phyloP scores from a whole-genome alignment of 1,140 invertebrate species.

The Lithobius niger region DNA sequence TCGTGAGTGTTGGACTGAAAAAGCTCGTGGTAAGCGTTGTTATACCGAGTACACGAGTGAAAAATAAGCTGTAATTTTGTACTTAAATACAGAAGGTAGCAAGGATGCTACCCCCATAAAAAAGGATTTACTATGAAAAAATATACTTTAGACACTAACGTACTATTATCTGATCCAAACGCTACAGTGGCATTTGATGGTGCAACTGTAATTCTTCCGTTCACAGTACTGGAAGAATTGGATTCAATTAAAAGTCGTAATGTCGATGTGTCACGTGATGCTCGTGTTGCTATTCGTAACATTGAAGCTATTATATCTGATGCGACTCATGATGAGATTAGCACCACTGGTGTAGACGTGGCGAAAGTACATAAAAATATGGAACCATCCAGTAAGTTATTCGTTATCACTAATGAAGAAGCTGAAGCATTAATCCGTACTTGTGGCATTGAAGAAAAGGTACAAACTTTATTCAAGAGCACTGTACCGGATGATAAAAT shows the following conservation, averaged over 20 bases:
- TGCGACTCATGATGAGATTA: background rate
- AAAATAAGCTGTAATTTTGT: too few relatives aligned
- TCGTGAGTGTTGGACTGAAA: too few relatives aligned
- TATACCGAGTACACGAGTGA: too few relatives aligned
- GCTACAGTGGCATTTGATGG: background rate
- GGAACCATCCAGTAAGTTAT: background rate
- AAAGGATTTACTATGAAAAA: too few relatives aligned
- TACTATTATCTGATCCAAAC: background rate
- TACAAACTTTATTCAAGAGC: too few relatives aligned
- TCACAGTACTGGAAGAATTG: background rate
- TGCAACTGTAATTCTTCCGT: background rate
- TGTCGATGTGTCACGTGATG: background rate
- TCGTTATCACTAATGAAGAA: background rate
- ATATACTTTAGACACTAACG: constrained; percentile 4
- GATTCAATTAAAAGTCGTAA: background rate
- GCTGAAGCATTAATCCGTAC: background rate
- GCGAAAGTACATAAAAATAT: background rate
- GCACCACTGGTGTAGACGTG: background rate
- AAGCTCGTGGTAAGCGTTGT: too few relatives aligned
- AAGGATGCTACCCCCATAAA: too few relatives aligned
- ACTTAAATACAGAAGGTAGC: too few relatives aligned
- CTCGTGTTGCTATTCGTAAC: background rate
- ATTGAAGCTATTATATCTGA: background rate
- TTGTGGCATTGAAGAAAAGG: too few relatives aligned
- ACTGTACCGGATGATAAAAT: background rate